These are phyloP conservation scores for Cyphomyrmex costatus DNA, from an alignment of 1,140 invertebrate genomes.

Conservation along the genomic window DNA sequence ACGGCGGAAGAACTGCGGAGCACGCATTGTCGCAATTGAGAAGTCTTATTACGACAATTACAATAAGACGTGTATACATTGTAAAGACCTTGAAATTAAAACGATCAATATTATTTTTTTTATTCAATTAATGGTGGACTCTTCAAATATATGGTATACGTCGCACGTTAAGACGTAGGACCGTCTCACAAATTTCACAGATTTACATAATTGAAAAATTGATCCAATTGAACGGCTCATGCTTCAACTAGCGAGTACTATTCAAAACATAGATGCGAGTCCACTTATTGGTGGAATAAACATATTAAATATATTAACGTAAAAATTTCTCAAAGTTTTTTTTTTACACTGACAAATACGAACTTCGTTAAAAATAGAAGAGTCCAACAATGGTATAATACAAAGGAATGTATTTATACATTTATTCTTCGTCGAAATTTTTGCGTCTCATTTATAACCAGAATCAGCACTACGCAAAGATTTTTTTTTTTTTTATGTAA, in stretches of 20 bases:
- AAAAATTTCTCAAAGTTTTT: background rate
- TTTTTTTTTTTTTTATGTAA: background rate
- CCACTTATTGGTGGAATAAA: background rate
- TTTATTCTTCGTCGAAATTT: background rate
- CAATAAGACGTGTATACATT: background rate
- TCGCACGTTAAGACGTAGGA: background rate
- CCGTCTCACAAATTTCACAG: conserved; percentile 6
- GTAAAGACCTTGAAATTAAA: conserved; percentile 20
- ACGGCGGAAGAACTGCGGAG: conserved; percentile 18
- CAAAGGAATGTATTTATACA: background rate
- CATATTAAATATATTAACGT: background rate
- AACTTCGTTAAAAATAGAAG: background rate
- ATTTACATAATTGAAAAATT: conserved; percentile 32
- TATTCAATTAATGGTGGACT: background rate
- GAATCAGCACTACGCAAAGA: conserved; percentile 2
- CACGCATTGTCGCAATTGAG: conserved; percentile 18
- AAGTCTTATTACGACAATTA: conserved; percentile 26
- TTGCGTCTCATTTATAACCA: conserved; percentile 5
- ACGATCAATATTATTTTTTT: background rate
- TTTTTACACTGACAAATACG: background rate
- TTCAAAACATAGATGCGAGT: background rate
- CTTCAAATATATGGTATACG: background rate
- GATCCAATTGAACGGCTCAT: conserved; percentile 6
- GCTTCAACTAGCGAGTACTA: background rate
- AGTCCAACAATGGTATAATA: background rate